Percentiles rank a stretch among this genome's conserved stretches.
These are phyloP conservation scores for Myrmecophaga tridactyla DNA, from an alignment of 2,113 vertebrate genomes.

Conservation along the genomic window DNA sequence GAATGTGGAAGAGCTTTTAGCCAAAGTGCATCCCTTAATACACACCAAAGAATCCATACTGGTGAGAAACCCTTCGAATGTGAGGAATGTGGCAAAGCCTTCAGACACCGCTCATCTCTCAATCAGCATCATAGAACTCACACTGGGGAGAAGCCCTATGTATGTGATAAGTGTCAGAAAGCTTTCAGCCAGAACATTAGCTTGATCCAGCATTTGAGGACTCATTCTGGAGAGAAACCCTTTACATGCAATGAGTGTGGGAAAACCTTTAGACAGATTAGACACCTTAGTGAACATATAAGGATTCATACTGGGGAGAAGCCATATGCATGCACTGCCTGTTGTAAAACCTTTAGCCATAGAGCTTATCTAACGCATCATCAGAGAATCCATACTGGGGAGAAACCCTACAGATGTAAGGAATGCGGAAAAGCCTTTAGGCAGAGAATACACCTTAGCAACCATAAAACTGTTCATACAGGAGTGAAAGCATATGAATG, in stretches of 20 bases:
- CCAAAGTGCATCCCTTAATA: conserved; percentile 84
- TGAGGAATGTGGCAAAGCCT: conserved; percentile 73
- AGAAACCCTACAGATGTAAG: conserved; percentile 76
- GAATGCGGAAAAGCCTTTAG: conserved; percentile 78
- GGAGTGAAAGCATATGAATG: conserved; percentile 75
- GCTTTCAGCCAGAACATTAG: conserved; percentile 76
- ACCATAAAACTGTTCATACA: conserved; percentile 75
- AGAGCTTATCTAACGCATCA: conserved; percentile 72
- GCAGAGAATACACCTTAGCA: conserved; percentile 74
- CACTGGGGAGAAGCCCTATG: conserved; percentile 71
- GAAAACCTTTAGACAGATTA: conserved; percentile 72
- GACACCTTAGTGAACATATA: conserved; percentile 73
- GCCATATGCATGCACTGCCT: conserved; percentile 68
- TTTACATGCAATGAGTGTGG: conserved; percentile 75
- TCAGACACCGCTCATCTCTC: conserved; percentile 74
- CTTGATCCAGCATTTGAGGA: conserved; percentile 73
- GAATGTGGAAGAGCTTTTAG: conserved; percentile 78
- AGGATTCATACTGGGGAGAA: conserved; percentile 78
- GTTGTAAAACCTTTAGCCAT: conserved; percentile 76
- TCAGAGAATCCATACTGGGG: conserved; percentile 76
- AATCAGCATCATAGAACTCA: conserved; percentile 75
- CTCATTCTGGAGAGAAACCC: conserved; percentile 76
- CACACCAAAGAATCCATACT: conserved; percentile 80
- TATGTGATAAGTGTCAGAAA: conserved; percentile 74
- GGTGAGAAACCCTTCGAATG: conserved; percentile 78